Conservation (phyloP, 2,113 vertebrate genomes). For the Hemicordylus capensis region DNA sequence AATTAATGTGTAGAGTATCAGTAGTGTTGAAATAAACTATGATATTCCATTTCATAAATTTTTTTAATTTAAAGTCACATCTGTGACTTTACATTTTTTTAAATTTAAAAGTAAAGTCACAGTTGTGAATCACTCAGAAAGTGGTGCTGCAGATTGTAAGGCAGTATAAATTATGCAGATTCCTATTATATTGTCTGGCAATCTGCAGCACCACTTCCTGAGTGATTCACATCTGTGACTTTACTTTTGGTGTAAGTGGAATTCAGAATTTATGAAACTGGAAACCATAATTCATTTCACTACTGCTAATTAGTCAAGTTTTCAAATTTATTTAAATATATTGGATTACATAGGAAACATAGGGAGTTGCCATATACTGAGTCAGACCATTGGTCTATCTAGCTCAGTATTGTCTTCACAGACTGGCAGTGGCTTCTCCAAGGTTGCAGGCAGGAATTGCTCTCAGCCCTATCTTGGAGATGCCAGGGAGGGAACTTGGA, state of each 20-base stretch:
- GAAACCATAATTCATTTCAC: not conserved
- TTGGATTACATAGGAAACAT: too few species aligned
- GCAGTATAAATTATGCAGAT: not conserved
- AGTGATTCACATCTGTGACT: not conserved
- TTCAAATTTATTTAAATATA: not conserved
- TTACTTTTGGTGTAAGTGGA: not conserved
- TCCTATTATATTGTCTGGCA: not conserved
- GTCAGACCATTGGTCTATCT: too few species aligned
- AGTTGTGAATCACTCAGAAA: not conserved
- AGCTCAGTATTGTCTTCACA: too few species aligned
- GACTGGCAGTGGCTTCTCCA: too few species aligned
- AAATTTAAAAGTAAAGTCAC: too few species aligned
- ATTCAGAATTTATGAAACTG: not conserved
- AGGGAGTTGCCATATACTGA: too few species aligned
- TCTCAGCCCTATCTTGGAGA: too few species aligned
- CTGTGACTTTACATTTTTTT: too few species aligned
- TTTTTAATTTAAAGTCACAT: too few species aligned
- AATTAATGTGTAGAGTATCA: not conserved
- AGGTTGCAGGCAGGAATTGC: too few species aligned
- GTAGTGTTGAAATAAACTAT: not conserved
- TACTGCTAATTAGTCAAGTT: not conserved
- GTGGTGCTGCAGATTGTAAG: not conserved
- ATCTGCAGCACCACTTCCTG: not conserved
- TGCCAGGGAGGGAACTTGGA: too few species aligned
- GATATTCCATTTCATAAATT: not conserved